Base-by-base conservation (phyloP, 1,140 invertebrate genomes). In the Aphaenogaster rudis region DNA sequence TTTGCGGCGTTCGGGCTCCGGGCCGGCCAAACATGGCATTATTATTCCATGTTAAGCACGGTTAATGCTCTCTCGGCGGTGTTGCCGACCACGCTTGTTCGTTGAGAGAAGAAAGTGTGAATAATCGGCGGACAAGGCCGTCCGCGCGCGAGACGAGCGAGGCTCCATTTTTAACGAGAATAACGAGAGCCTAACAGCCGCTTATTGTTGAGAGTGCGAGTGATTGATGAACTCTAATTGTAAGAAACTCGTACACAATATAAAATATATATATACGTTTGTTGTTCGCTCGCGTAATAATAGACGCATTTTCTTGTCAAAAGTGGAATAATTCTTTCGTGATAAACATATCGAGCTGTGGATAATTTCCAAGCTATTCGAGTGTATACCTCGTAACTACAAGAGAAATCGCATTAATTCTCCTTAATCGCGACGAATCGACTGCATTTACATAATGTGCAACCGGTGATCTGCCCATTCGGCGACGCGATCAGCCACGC, bases 1-100 rank as follows among this genome's bases (percentile, higher is more conserved):
- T 87, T 71, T 81, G 86, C 66, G 63, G 64, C 50, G 28, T 76
- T 64, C 42, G 28, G 36, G 28, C 72, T 42, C 59, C 45, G 21
- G 39, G 39, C 21, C 82, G 61, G 57, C 82, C 76, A 77, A 86
- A 66, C 71, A 79, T 79, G 61, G 82, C 59, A 79, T 86, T 86
- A 86, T 86, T 86, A 86, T 79, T 86, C 82, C 36, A 77, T 67
- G 72, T 86, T 86, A 86, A 86, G 82, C 50, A 67, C 50, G 74
- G 59, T 86, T 79, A 86, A 86, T 79, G 74, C 82, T 79, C 82
- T 86, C 17, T 3, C 74, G 39, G 17, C 74, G 21, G 21, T 36
- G 74, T 64, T 67, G 36, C 36, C 71, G 21, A 7, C 71, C 59
- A 36, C 21, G 50, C 66, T 50, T 8, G 28, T 85, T 48, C n/a